Evolutionary conservation across 2,888 invertebrate species (phyloP).

Genomic region (Doris montereyensis): DNA sequence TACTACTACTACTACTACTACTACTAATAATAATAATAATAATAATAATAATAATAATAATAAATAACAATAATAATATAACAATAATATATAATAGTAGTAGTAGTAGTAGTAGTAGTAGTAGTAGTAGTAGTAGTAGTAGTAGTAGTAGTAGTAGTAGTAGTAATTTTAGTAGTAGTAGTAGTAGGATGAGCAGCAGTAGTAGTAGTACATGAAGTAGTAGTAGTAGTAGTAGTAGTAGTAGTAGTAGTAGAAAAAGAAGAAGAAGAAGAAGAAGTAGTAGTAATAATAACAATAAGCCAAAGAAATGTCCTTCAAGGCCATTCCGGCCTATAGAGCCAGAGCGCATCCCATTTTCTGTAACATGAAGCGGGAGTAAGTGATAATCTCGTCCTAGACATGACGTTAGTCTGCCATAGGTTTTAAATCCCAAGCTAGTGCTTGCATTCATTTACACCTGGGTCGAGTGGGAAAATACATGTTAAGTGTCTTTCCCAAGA

Average conservation of each 20-base stretch:
- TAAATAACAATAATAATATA: background rate
- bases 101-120: background rate
- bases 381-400: no score
- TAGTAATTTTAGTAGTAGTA: background rate
- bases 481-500: no score
- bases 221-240: background rate
- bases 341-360: no score
- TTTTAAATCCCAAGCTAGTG: no score
- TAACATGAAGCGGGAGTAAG: no score
- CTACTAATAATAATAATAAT: no score
- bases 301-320: no score
- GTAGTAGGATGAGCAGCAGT: background rate
- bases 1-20: no score
- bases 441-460: no score
- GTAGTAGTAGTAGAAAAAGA: background rate
- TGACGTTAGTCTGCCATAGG: no score
- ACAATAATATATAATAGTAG: background rate
- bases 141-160: background rate
- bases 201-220: background rate
- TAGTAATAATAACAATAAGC: background rate
- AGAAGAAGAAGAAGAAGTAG: background rate
- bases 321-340: no score
- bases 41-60: background rate
- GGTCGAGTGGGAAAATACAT: no score
- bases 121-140: background rate